Conservation (phyloP, 2,888 invertebrate genomes). For the Orthosia gothica region DNA sequence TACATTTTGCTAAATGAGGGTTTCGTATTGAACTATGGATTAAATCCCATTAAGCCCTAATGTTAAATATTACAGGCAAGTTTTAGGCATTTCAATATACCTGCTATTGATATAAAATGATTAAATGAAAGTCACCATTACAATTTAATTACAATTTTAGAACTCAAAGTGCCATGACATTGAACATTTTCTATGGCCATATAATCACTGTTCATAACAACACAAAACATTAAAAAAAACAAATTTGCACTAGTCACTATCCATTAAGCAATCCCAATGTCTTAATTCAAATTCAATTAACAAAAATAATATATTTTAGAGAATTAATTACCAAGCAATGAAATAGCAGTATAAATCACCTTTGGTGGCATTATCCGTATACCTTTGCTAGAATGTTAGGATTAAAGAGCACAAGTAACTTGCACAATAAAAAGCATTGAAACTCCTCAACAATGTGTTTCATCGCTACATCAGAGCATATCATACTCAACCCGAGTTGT, state of each 20-base stretch:
- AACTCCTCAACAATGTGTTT: conserved; percentile 70
- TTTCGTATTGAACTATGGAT: conserved; percentile 81
- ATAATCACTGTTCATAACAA: conserved; percentile 75
- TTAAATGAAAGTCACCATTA: conserved; percentile 63
- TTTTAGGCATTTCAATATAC: conserved; percentile 84
- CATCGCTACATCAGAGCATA: conserved; percentile 66
- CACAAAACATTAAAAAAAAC: conserved; percentile 78
- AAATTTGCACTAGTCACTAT: conserved; percentile 75
- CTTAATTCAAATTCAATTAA: conserved; percentile 71
- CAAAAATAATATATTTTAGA: conserved; percentile 65
- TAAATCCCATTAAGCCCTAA: conserved; percentile 83
- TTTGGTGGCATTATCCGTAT: conserved; percentile 87
- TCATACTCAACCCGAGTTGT: conserved; percentile 41
- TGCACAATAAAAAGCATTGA: conserved; percentile 78
- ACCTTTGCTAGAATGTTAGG: conserved; percentile 84
- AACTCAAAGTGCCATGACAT: conserved; percentile 83
- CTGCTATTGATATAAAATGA: conserved; percentile 70
- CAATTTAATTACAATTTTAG: conserved; percentile 66
- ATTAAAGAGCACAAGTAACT: conserved; percentile 81
- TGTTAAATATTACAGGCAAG: conserved; percentile 85
- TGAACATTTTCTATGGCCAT: conserved; percentile 76
- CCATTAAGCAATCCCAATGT: conserved; percentile 75
- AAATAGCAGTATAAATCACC: conserved; percentile 83
- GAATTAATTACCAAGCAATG: conserved; percentile 73
- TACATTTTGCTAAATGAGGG: conserved; percentile 81